Evolutionary conservation across 2,113 vertebrate species (phyloP).

Genomic region (Panthera tigris): DNA sequence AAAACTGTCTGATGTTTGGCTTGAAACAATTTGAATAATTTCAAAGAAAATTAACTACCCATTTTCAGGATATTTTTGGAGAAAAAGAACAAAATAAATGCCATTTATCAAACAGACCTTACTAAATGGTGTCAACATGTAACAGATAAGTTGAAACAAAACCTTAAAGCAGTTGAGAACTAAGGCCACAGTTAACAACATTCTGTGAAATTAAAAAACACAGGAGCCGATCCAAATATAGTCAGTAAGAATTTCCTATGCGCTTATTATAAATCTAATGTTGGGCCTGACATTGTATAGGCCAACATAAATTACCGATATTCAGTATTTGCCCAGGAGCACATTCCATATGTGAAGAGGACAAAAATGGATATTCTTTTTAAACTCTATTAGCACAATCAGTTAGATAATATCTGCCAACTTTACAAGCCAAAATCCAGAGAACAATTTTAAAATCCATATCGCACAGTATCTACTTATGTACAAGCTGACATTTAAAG

Average conservation of each 20-base stretch:
- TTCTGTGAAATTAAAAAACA: background rate
- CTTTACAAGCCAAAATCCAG: background rate
- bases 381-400: background rate
- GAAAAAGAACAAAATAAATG: background rate
- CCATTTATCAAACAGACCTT: background rate
- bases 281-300: background rate
- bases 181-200: background rate
- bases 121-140: background rate
- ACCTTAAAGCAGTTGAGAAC: background rate
- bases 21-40: background rate
- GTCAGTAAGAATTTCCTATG: background rate
- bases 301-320: background rate
- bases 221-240: background rate
- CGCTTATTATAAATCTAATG: background rate
- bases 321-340: background rate
- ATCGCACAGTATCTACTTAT: background rate
- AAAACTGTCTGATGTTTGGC: background rate
- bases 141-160: background rate
- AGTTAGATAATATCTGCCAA: background rate
- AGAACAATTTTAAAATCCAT: background rate
- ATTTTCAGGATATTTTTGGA: background rate
- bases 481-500: background rate
- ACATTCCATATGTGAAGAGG: background rate
- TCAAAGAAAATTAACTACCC: background rate
- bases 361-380: background rate